A percentile compares a stretch with the other conserved stretches of the same genome.
Conservation (phyloP, 2,797 vertebrate genomes). For the Myotis findleyi region DNA sequence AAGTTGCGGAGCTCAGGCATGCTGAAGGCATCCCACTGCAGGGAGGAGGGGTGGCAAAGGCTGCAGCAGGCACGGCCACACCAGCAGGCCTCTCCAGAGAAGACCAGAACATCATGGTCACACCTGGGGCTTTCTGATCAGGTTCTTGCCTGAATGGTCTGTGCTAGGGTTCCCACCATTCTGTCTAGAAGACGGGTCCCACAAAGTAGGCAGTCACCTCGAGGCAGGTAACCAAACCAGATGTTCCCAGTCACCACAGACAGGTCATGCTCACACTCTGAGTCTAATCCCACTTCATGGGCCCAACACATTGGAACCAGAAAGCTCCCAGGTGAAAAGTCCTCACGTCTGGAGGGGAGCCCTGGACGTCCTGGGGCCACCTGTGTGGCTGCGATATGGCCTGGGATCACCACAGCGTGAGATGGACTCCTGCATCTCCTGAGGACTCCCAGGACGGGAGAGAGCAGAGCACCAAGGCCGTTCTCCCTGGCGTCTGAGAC, state of each 20-base stretch:
- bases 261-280: background rate
- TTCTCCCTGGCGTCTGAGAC: background rate
- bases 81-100: background rate
- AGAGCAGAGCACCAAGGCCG: background rate
- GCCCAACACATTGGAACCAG: background rate
- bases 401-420: background rate
- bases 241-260: background rate
- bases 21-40: conserved; percentile 96
- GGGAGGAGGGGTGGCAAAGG: background rate
- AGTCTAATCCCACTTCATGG: background rate
- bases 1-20: conserved; percentile 96
- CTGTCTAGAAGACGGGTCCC: background rate
- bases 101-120: background rate
- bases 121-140: background rate
- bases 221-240: background rate
- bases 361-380: too few species aligned
- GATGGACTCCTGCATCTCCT: background rate
- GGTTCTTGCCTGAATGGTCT: background rate
- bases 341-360: background rate
- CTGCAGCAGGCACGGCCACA: background rate
- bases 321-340: background rate
- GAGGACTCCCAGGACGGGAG: background rate
- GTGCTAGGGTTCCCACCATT: background rate
- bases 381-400: background rate
- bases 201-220: background rate